phyloP scores from a whole-genome alignment of 2,888 invertebrate species.

The Dasypolia templi region DNA sequence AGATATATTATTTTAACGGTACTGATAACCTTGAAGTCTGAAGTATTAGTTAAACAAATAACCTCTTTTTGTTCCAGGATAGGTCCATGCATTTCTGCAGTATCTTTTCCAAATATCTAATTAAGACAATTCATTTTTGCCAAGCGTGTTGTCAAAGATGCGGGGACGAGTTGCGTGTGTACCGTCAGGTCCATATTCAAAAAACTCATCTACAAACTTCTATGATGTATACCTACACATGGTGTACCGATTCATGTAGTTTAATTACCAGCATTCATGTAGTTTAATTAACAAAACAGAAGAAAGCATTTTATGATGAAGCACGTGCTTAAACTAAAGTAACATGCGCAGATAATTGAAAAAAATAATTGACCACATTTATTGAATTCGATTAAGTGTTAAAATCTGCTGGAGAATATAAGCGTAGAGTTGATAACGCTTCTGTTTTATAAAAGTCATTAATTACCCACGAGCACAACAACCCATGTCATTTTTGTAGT shows the following conservation, averaged over 20 bases:
- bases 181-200: not conserved
- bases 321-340: conserved; percentile 40
- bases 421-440: conserved; percentile 31
- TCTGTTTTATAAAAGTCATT: conserved; percentile 8
- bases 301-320: conserved; percentile 25
- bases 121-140: not conserved
- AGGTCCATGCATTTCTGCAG: not conserved
- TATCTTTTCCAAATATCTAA: not conserved
- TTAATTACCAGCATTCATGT: not conserved
- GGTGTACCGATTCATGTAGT: not conserved
- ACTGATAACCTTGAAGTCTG: conserved; percentile 49
- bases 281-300: conserved; percentile 2
- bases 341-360: conserved; percentile 25
- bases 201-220: not conserved
- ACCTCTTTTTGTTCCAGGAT: not conserved
- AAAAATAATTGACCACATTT: conserved; percentile 27
- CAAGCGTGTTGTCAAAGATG: not conserved
- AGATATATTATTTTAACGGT: conserved; percentile 35
- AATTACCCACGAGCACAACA: conserved; percentile 1
- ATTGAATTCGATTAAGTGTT: conserved; percentile 26
- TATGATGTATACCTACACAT: not conserved
- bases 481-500: not conserved
- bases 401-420: conserved; percentile 42
- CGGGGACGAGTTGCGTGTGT: not conserved
- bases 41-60: not conserved